Evolutionary conservation across 2,888 invertebrate species (phyloP).

Genomic region (Tachina fera): DNA sequence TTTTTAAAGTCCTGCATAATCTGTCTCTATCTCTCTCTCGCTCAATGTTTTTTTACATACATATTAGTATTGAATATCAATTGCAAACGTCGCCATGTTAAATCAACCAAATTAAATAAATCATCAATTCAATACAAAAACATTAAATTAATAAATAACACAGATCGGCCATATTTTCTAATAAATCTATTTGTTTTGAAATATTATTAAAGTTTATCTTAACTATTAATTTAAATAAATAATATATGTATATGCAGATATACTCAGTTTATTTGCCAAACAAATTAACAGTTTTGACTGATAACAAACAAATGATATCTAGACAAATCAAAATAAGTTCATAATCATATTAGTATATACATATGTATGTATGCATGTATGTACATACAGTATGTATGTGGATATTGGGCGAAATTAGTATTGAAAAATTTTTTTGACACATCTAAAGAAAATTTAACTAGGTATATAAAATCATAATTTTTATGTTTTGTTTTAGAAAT

Average conservation of each 20-base stretch:
- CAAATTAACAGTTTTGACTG: conserved; percentile 5
- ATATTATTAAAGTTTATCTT: background rate
- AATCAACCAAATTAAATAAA: conserved; percentile 14
- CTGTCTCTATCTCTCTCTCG: background rate
- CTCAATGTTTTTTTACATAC: background rate
- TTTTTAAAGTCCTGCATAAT: no score
- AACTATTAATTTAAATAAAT: conserved; percentile 28
- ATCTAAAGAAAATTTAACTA: background rate
- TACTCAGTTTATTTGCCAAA: conserved; percentile 18
- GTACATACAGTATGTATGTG: background rate
- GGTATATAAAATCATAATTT: background rate
- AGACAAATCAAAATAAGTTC: background rate
- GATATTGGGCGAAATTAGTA: background rate
- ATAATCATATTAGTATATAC: background rate
- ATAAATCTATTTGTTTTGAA: conserved; percentile 26
- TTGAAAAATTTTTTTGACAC: background rate
- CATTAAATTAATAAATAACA: conserved; percentile 8
- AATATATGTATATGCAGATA: conserved; percentile 6
- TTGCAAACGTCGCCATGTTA: background rate
- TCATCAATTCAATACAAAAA: background rate
- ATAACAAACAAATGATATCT: background rate
- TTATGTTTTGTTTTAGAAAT: conserved; percentile 33
- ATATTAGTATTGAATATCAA: conserved; percentile 26
- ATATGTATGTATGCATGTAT: no score
- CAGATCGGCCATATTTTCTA: conserved; percentile 2